phyloP scores from a whole-genome alignment of 2,113 vertebrate genomes.

The Pelobates fuscus region DNA sequence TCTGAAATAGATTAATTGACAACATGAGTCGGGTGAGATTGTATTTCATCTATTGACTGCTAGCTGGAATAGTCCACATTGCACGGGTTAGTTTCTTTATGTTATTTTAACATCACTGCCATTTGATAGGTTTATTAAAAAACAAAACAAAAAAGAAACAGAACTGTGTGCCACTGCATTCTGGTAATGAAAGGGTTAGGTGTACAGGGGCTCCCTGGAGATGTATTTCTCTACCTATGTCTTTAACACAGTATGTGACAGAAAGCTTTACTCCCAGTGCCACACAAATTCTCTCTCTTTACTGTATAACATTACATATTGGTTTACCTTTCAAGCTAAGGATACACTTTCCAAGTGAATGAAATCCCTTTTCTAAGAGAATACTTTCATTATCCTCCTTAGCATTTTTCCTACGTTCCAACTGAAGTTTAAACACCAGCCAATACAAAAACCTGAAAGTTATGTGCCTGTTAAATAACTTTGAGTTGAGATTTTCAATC shows the following conservation, averaged over 20 bases:
- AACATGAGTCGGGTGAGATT: too few species aligned
- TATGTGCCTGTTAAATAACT: conserved; percentile 14
- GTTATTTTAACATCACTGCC: too few species aligned
- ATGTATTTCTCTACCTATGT: background rate
- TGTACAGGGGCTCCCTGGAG: too few species aligned
- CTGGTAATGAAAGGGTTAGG: too few species aligned
- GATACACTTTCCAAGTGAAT: conserved; percentile 30
- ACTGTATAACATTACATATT: conserved; percentile 14
- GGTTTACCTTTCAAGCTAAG: conserved; percentile 34
- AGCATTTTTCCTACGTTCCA: background rate
- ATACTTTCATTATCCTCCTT: conserved; percentile 31
- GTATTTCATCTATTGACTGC: too few species aligned
- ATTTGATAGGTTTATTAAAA: too few species aligned
- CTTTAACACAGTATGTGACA: background rate
- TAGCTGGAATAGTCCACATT: too few species aligned
- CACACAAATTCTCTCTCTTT: conserved; percentile 3
- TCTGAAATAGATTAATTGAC: too few species aligned
- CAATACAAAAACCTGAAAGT: conserved; percentile 1
- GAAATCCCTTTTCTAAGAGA: conserved; percentile 18
- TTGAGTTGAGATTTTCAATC: conserved; percentile 11
- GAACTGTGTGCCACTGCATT: too few species aligned
- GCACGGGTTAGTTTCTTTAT: too few species aligned
- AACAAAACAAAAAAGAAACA: too few species aligned
- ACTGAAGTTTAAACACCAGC: conserved; percentile 3
- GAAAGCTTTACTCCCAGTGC: background rate